Evolutionary conservation across 2,113 vertebrate genomes (phyloP).

Genomic region (Hemicordylus capensis): DNA sequence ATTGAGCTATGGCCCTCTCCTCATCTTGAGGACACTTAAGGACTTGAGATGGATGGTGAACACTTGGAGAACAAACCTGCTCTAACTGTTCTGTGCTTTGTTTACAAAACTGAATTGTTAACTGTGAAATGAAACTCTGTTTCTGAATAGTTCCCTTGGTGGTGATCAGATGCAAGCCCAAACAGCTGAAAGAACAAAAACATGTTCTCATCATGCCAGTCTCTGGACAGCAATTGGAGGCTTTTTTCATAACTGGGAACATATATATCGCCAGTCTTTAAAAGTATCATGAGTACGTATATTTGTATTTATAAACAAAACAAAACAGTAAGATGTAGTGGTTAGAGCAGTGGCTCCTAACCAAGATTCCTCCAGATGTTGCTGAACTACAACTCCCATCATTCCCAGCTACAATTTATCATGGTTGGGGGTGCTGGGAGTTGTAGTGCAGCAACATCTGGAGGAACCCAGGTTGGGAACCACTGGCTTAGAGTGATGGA

Average conservation of each 20-base stretch:
- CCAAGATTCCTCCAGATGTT: too few species aligned
- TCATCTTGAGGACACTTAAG: not conserved
- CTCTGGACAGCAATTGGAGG: conserved; percentile 35
- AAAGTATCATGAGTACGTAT: not conserved
- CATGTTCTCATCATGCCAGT: conserved; percentile 43
- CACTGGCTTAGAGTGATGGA: too few species aligned
- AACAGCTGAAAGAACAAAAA: conserved; percentile 56
- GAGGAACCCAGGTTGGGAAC: too few species aligned
- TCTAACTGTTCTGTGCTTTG: conserved; percentile 30
- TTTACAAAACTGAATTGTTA: conserved; percentile 28
- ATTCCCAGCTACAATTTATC: too few species aligned
- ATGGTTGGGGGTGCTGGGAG: too few species aligned
- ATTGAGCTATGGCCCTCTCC: too few species aligned
- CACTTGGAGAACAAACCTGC: conserved; percentile 9
- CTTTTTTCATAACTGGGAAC: conserved; percentile 25
- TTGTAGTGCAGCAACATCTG: too few species aligned
- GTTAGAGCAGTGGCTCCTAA: too few species aligned
- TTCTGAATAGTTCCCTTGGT: conserved; percentile 22
- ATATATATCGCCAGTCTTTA: not conserved
- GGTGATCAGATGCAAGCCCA: conserved; percentile 29
- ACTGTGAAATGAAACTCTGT: conserved; percentile 7
- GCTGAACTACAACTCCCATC: too few species aligned
- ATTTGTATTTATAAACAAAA: too few species aligned
- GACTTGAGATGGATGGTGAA: not conserved
- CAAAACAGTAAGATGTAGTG: too few species aligned